Evolutionary conservation across 2,797 vertebrate genomes (phyloP), one percentile per base, ranked within the genome.

Genomic region (Sebastes oblongus): DNA sequence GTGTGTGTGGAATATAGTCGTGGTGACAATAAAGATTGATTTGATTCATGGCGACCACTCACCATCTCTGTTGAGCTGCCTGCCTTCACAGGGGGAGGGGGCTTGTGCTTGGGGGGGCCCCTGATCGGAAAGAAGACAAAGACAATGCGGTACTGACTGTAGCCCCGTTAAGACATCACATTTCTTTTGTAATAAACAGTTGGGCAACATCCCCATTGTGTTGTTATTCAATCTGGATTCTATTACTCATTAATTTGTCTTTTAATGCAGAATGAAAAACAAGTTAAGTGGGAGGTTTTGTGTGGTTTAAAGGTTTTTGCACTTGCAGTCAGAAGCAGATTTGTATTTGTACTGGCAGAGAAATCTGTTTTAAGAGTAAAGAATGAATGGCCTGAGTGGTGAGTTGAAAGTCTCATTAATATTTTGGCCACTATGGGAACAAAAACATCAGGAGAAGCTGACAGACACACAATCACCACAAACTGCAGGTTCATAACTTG

Each of bases 51-150:
- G 60, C 6, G 8, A 56, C 62, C 78, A 92, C 95, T 96, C 92
- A 96, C 95, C 95, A 95, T 94, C 89, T 95, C 95, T 2, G 93
- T 94, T 0, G 94, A 95, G 91, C 91, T 93, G 86, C 89, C 88
- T 0, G 87, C 81, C 92, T 94, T 96, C 76, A 93, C 83, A 0
- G 95, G 95, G 59, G 95, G 94, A 72, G 95, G 95, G 25, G 95
- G 94, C 86, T 95, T 96, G 92, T 96, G 94, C 81, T 95, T 96
- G 50, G 95, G 95, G 6, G 95, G 95, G 2, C 90, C 94, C 25
- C 95, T 96, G 91, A 86, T 89, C 79, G 89, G 88, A 90, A 22
- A 65, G 88, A 75, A 90, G 29, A 78, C 34, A 86, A 60, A 77
- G 52, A 79, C 54, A 55, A 79, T 14, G 34, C 0, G 1, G 4